phyloP scores from a whole-genome alignment of 1,140 invertebrate genomes.

The Diachasmimorpha longicaudata region DNA sequence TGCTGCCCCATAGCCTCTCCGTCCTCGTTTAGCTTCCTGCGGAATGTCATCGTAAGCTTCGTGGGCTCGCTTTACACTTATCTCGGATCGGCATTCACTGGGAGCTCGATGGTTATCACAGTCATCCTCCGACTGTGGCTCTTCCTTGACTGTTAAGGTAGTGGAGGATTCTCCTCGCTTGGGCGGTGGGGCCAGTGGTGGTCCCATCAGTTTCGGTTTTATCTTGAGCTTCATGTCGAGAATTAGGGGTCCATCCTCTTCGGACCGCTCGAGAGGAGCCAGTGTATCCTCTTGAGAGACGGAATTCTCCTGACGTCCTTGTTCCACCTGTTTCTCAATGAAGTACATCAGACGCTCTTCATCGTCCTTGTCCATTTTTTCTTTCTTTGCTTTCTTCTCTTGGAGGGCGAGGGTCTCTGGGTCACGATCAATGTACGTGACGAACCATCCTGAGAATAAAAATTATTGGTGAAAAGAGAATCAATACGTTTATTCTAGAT shows the following conservation, averaged over 20 bases:
- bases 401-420: conserved; percentile 88
- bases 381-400: conserved; percentile 81
- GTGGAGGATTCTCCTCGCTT: conserved; percentile 18
- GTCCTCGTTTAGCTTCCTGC: background rate
- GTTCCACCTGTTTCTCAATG: conserved; percentile 82
- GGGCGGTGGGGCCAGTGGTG: conserved; percentile 6
- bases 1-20: conserved; percentile 29
- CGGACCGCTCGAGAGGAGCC: conserved; percentile 46
- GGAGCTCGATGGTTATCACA: background rate
- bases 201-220: conserved; percentile 33
- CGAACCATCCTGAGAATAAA: conserved; percentile 76
- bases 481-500: background rate
- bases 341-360: conserved; percentile 87
- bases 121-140: conserved; percentile 27
- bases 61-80: conserved; percentile 36
- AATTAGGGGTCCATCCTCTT: conserved; percentile 51
- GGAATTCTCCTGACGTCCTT: conserved; percentile 66
- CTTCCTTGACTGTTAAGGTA: conserved; percentile 31
- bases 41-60: conserved; percentile 27
- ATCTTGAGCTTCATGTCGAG: conserved; percentile 54
- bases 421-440: conserved; percentile 95
- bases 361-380: conserved; percentile 96
- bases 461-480: too few species aligned
- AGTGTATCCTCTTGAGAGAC: conserved; percentile 35
- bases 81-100: conserved; percentile 6